These are phyloP conservation scores for Petaurus breviceps DNA, from an alignment of 2,113 vertebrate genomes.

Conservation along the genomic window DNA sequence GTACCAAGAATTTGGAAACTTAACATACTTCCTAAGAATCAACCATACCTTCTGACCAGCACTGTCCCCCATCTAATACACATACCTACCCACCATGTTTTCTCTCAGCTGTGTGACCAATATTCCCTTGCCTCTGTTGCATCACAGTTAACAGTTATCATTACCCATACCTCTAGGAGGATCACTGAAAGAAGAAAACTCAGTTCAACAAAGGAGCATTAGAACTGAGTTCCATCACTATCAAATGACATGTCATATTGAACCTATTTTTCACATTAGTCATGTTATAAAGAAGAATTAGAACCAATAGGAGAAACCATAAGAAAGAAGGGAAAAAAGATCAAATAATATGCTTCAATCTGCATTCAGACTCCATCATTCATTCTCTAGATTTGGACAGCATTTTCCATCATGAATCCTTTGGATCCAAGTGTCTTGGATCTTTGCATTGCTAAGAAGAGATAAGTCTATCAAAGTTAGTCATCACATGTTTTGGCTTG, in stretches of 20 bases:
- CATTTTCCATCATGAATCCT: too few species aligned
- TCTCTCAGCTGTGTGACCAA: not conserved
- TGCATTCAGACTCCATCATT: too few species aligned
- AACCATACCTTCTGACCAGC: not conserved
- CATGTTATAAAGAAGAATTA: too few species aligned
- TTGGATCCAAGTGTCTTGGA: too few species aligned
- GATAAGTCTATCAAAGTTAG: too few species aligned
- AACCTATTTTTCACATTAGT: too few species aligned
- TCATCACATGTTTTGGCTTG: too few species aligned
- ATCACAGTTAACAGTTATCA: not conserved
- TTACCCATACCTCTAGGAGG: not conserved
- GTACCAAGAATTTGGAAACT: not conserved
- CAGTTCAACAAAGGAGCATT: not conserved
- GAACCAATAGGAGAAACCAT: too few species aligned
- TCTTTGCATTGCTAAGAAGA: too few species aligned
- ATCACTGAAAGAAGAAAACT: not conserved
- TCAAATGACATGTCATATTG: not conserved
- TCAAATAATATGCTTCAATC: too few species aligned
- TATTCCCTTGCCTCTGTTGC: not conserved
- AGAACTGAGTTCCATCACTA: not conserved
- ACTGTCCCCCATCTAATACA: not conserved
- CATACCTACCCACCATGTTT: accelerated
- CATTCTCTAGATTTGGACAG: too few species aligned
- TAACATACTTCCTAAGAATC: not conserved
- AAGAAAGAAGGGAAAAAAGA: too few species aligned